Base-by-base conservation (phyloP, 2,797 vertebrate species). In the Dipus sagitta region DNA sequence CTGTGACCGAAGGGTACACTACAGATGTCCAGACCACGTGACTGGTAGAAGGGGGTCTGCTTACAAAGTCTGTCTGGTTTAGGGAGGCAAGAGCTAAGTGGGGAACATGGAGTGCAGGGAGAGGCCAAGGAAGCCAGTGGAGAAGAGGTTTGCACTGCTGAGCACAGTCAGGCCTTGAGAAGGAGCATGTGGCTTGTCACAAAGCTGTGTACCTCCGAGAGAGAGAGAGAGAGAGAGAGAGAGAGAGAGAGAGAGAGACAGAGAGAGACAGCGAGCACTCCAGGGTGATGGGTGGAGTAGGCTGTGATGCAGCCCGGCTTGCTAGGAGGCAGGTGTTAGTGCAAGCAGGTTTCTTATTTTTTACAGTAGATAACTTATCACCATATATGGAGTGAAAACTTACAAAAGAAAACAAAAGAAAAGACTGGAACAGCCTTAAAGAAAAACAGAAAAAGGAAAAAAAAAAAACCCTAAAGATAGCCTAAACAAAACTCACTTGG, bases 331-430 rank as follows among this genome's bases (percentile, higher is more conserved):
- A 96, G 95, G 92, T 96, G 78, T 78, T 1, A 58, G 80, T 54
- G 65, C 88, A 34, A 24, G 70, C 71, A 2, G 13, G n/a, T 4
- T 47, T 38, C 38, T 38, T 38, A n/a, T 38, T 38, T 10, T 87
- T 87, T 18, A 20, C 6, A 8, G 65, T 2, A 42, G 54, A 88
- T 72, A 93, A 64, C 68, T 91, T 21, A 84, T 70, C 58, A 17
- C 95, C 96, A 95, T 96, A 94, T 94, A 95, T 86, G 96, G 95
- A 72, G 67, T 0, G 54, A 96, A 97, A 96, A 88, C 60, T 91
- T 96, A 86, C 23, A 58, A 67, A 54, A 14, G 71, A 26, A 70
- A 62, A 82, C 64, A 12, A 9, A 62, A 82, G 93, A 78, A 77
- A 70, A 72, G n/a, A 92, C 65, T 84, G 93, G 91, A 95, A 82